Evolutionary conservation across 2,113 vertebrate genomes (phyloP).

Genomic region (Ciconia boyciana): DNA sequence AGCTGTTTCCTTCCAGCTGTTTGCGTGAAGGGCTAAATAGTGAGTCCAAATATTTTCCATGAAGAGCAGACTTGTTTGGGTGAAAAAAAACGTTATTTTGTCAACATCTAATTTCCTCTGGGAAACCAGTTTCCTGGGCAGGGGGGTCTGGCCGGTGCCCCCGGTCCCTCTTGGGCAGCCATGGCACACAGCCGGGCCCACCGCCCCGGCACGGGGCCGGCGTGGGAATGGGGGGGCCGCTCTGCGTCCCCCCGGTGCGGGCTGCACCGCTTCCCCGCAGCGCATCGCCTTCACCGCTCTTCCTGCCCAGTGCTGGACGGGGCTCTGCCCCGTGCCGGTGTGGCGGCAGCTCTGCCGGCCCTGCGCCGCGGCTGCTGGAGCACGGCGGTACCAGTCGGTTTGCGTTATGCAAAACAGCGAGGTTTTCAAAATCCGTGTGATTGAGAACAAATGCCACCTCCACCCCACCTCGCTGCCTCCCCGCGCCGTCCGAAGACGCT

Average conservation of each 20-base stretch:
- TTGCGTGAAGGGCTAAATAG: not conserved
- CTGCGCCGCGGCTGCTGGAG: not conserved
- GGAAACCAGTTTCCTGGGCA: not conserved
- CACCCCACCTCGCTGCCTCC: not conserved
- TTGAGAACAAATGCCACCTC: not conserved
- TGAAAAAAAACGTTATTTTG: not conserved
- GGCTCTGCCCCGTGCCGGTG: not conserved
- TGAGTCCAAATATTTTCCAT: not conserved
- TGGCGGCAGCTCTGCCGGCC: not conserved
- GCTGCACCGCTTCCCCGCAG: not conserved
- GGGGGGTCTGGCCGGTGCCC: not conserved
- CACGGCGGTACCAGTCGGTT: accelerated
- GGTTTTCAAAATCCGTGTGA: accelerated
- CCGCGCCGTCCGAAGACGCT: accelerated
- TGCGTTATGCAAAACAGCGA: accelerated
- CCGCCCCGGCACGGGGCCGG: accelerated
- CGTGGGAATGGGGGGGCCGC: not conserved
- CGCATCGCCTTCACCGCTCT: accelerated
- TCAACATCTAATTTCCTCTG: not conserved
- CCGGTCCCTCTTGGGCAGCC: accelerated
- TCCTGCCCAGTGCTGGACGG: not conserved
- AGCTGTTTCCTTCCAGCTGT: not conserved
- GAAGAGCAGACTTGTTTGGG: not conserved
- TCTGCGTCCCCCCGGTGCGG: not conserved
- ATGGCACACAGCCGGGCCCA: not conserved